phyloP scores from a whole-genome alignment of 2,888 invertebrate genomes.

The Platynereis dumerilii region DNA sequence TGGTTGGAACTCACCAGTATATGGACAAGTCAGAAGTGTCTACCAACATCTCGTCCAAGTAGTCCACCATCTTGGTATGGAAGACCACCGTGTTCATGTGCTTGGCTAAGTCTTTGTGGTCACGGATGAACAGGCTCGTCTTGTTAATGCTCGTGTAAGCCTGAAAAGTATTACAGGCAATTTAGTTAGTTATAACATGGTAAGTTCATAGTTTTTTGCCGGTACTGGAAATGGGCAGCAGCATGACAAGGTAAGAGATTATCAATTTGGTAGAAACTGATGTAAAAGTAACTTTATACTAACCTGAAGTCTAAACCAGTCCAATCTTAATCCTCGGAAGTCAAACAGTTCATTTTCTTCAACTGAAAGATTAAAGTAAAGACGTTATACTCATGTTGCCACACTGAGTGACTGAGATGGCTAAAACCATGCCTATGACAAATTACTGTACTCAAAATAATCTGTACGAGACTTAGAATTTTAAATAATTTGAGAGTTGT shows the following conservation, averaged over 20 bases:
- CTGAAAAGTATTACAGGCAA: constrained; percentile 44
- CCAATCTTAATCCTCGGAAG: constrained; percentile 90
- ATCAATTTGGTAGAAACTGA: too few relatives aligned
- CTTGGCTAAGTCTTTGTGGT: constrained; percentile 85
- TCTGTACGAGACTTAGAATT: background rate
- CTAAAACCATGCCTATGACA: too few relatives aligned
- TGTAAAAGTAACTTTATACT: constrained; percentile 11
- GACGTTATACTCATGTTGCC: too few relatives aligned
- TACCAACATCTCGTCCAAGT: constrained; percentile 92
- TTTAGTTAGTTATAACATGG: background rate
- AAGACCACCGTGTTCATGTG: constrained; percentile 95
- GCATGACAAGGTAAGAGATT: too few relatives aligned
- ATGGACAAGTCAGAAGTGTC: constrained; percentile 97
- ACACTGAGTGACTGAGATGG: too few relatives aligned
- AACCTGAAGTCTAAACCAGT: constrained; percentile 94
- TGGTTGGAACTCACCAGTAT: constrained; percentile 73
- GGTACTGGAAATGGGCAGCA: background rate
- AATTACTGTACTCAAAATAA: background rate
- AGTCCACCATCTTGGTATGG: constrained; percentile 98
- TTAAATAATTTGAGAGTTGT: background rate
- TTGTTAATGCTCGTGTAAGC: constrained; percentile 84
- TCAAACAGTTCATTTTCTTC: constrained; percentile 96
- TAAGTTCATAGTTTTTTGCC: background rate
- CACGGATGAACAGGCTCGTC: constrained; percentile 76
- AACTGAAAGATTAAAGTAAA: constrained; percentile 66